Evolutionary conservation across 2,797 vertebrate genomes (phyloP).

Genomic region (Rhynchotus rufescens): DNA sequence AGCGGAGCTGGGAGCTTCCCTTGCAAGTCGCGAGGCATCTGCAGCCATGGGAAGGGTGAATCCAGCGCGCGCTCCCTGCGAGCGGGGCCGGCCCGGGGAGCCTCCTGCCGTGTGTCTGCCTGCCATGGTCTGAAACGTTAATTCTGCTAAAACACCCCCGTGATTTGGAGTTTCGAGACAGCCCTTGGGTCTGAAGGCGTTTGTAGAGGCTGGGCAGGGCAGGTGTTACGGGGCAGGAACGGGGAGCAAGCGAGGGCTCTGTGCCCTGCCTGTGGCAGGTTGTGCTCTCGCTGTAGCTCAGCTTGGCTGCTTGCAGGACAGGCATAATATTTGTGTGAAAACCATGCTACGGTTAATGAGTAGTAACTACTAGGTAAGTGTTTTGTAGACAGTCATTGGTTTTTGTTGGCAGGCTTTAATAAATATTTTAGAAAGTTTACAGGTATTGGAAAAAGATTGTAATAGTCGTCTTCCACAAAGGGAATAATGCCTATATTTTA

Average conservation of each 20-base stretch:
- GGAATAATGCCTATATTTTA: background rate
- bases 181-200: background rate
- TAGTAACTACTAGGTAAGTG: background rate
- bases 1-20: conserved; percentile 53
- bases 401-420: background rate
- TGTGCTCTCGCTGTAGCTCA: background rate
- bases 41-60: conserved; percentile 30
- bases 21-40: conserved; percentile 4
- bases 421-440: background rate
- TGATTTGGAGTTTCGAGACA: background rate
- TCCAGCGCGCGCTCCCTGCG: no score
- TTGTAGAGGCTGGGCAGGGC: background rate
- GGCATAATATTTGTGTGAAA: background rate
- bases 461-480: background rate
- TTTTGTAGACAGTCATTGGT: background rate
- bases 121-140: background rate
- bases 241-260: background rate
- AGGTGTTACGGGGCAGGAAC: background rate
- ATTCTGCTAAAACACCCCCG: background rate
- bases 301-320: background rate
- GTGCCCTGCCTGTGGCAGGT: background rate
- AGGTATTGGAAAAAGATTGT: background rate
- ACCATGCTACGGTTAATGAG: accelerated
- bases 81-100: background rate
- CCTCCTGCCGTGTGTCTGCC: background rate